Evolutionary conservation across 2,797 vertebrate species (phyloP).

Genomic region (Macropus fuliginosus): DNA sequence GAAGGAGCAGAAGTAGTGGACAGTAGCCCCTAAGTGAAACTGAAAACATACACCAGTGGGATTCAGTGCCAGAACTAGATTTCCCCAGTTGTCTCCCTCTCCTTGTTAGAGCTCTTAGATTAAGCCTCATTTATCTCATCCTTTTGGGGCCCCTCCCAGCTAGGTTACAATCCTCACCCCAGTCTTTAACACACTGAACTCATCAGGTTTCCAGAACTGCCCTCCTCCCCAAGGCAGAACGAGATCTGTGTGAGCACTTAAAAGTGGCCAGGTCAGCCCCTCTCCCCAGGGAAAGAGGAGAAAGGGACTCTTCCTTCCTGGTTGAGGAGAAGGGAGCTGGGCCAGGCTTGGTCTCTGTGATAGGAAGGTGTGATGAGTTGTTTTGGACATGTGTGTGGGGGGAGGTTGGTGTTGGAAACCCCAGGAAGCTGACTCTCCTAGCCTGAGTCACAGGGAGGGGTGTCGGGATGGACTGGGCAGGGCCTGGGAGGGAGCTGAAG

Average conservation of each 20-base stretch:
- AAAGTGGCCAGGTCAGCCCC: neutral
- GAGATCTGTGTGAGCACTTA: neutral
- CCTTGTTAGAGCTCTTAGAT: slow-evolving; percentile 23
- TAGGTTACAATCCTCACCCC: slow-evolving; percentile 8
- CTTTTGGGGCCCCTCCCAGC: slow-evolving; percentile 64
- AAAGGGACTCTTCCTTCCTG: slow-evolving; percentile 12
- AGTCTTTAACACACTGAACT: neutral
- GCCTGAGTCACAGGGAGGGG: slow-evolving; percentile 78
- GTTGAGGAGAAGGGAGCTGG: neutral
- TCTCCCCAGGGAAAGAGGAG: slow-evolving; percentile 48
- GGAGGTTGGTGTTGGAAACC: neutral
- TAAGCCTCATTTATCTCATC: slow-evolving; percentile 54
- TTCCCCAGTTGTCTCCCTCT: slow-evolving; percentile 60
- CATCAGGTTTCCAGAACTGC: slow-evolving; percentile 17
- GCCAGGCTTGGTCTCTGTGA: neutral
- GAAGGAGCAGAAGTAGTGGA: neutral
- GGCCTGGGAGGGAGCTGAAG: slow-evolving; percentile 37
- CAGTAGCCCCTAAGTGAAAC: neutral
- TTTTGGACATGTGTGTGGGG: neutral
- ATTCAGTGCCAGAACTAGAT: slow-evolving; percentile 73
- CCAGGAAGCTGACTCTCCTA: slow-evolving; percentile 60
- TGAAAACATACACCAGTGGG: neutral
- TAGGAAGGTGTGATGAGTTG: slow-evolving; percentile 63
- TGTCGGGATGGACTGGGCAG: neutral
- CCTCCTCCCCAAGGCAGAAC: slow-evolving; percentile 29